Conservation (phyloP, 1,140 invertebrate species). For the Polypedilum pembai region DNA sequence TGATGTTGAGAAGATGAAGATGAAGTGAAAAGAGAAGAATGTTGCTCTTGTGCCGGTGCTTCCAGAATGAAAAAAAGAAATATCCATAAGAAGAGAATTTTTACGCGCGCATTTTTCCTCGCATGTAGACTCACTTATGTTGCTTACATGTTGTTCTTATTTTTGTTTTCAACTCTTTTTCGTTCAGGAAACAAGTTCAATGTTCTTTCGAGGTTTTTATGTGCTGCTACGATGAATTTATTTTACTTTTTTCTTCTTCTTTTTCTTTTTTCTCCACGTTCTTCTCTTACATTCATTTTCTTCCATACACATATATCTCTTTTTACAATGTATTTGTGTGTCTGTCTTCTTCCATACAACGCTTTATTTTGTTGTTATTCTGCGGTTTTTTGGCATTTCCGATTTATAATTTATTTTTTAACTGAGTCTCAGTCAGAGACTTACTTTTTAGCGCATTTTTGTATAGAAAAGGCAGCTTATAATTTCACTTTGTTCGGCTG, state of each 20-base stretch:
- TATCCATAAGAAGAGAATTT: background rate
- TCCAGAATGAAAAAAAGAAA: background rate
- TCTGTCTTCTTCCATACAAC: too few species aligned
- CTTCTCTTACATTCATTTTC: background rate
- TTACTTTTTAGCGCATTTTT: too few species aligned
- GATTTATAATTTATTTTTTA: conserved; percentile 15
- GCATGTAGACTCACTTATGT: background rate
- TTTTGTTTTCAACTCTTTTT: too few species aligned
- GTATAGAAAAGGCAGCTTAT: too few species aligned
- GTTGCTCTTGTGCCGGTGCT: conserved; percentile 9
- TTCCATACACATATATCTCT: conserved; percentile 18
- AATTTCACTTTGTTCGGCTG: too few species aligned
- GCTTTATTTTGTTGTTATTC: background rate
- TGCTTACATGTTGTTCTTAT: conserved; percentile 13
- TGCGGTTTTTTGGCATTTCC: conserved; percentile 4
- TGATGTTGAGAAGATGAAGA: background rate
- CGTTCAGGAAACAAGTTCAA: conserved; percentile 21
- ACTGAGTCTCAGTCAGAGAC: too few species aligned
- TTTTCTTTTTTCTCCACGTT: too few species aligned
- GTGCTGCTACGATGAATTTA: conserved; percentile 2
- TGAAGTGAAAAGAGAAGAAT: background rate
- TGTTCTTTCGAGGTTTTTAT: conserved; percentile 21
- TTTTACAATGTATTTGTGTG: background rate
- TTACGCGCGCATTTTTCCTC: conserved; percentile 20
- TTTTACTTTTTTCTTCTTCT: background rate